Evolutionary conservation across 2,113 vertebrate genomes (phyloP).

Genomic region (Podarcis muralis): DNA sequence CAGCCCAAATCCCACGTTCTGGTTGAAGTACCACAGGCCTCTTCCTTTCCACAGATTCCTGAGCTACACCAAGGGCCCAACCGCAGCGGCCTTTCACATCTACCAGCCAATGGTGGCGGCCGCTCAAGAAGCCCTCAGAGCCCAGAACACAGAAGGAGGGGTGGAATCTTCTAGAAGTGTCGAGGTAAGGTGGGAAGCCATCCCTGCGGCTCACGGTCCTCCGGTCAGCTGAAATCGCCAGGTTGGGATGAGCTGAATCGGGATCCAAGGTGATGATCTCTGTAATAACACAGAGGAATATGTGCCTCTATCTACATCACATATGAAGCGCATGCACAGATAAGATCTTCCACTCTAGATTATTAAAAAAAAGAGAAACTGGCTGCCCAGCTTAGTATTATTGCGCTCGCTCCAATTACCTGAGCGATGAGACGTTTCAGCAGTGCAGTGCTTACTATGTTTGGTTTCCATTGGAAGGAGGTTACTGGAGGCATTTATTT

Average conservation of each 20-base stretch:
- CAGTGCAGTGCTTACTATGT: no score
- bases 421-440: no score
- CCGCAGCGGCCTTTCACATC: conserved; percentile 74
- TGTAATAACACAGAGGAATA: background rate
- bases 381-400: background rate
- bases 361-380: background rate
- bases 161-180: conserved; percentile 67
- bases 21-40: conserved; percentile 75
- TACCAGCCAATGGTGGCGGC: conserved; percentile 76
- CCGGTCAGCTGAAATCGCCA: conserved; percentile 72
- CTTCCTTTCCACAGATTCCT: conserved; percentile 76
- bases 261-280: conserved; percentile 67
- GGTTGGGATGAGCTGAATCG: conserved; percentile 73
- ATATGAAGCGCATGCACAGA: background rate
- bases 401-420: background rate
- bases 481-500: background rate
- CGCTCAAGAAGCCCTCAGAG: conserved; percentile 68
- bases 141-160: conserved; percentile 70
- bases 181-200: conserved; percentile 43
- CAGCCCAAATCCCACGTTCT: conserved; percentile 76
- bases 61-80: conserved; percentile 75
- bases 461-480: no score
- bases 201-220: conserved; percentile 70
- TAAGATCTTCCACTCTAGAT: background rate
- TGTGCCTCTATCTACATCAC: background rate